These are phyloP conservation scores for Cyprinodon tularosa DNA, from an alignment of 2,113 vertebrate species.

Conservation along the genomic window DNA sequence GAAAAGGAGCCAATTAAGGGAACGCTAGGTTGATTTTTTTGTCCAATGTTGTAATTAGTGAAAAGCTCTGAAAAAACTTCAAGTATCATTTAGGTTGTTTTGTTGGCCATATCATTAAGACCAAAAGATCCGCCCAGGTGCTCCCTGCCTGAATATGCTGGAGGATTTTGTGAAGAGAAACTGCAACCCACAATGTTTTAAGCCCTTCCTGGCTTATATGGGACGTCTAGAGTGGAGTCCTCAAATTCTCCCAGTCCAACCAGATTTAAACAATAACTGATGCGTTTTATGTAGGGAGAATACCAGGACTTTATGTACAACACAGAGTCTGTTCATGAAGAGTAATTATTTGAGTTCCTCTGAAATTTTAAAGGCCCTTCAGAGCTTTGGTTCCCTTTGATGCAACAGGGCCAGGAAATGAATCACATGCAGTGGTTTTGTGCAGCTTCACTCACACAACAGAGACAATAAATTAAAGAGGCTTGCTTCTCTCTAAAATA, in stretches of 20 bases:
- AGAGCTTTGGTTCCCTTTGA: conserved; percentile 52
- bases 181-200: conserved; percentile 34
- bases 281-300: conserved; percentile 36
- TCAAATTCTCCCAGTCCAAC: conserved; percentile 60
- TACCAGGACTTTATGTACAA: conserved; percentile 32
- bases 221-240: conserved; percentile 49
- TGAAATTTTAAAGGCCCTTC: conserved; percentile 49
- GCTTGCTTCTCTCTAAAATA: conserved; percentile 3
- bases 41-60: conserved; percentile 76
- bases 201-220: conserved; percentile 43
- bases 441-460: conserved; percentile 34
- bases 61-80: conserved; percentile 64
- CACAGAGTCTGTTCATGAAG: conserved; percentile 19
- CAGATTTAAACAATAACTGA: conserved; percentile 23
- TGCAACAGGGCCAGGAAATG: conserved; percentile 54
- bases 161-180: conserved; percentile 66
- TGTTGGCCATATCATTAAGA: conserved; percentile 79
- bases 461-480: conserved; percentile 20
- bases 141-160: conserved; percentile 63
- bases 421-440: conserved; percentile 34
- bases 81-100: conserved; percentile 77
- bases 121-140: conserved; percentile 75
- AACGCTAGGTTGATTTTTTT: conserved; percentile 74
- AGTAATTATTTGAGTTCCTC: conserved; percentile 36
- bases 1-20: conserved; percentile 81